Conservation (phyloP, 2,797 vertebrate species). For the Hafferia zeledoni region DNA sequence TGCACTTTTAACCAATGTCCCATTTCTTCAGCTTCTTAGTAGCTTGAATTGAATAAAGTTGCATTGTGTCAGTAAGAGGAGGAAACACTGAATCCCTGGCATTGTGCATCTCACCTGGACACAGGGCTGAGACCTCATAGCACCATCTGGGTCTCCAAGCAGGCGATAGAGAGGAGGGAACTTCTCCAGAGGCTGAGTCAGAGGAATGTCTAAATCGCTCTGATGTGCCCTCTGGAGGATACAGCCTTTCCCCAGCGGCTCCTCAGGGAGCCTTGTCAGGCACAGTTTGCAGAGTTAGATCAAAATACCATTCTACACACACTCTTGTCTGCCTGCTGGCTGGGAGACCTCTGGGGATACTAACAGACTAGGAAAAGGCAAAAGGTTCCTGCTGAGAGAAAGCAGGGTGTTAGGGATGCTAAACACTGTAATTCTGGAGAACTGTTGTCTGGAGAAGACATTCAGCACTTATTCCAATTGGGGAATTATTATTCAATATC, state of each 20-base stretch:
- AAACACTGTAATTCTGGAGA: background rate
- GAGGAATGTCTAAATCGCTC: background rate
- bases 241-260: background rate
- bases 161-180: background rate
- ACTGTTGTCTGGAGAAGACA: background rate
- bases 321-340: background rate
- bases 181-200: background rate
- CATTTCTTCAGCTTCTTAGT: background rate
- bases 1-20: background rate
- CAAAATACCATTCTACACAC: fast-evolving
- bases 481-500: background rate
- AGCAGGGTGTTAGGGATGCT: background rate
- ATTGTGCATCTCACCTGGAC: fast-evolving
- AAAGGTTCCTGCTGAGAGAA: background rate
- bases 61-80: background rate
- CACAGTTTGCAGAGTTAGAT: background rate
- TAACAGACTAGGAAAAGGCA: background rate
- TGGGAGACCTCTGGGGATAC: background rate
- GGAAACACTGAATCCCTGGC: background rate
- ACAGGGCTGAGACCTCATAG: fast-evolving
- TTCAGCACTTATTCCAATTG: background rate
- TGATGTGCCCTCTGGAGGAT: constrained; percentile 38
- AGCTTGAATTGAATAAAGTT: background rate
- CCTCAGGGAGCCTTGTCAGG: background rate
- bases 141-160: background rate